phyloP scores from a whole-genome alignment of 2,113 vertebrate species.

The Piprites chloris region DNA sequence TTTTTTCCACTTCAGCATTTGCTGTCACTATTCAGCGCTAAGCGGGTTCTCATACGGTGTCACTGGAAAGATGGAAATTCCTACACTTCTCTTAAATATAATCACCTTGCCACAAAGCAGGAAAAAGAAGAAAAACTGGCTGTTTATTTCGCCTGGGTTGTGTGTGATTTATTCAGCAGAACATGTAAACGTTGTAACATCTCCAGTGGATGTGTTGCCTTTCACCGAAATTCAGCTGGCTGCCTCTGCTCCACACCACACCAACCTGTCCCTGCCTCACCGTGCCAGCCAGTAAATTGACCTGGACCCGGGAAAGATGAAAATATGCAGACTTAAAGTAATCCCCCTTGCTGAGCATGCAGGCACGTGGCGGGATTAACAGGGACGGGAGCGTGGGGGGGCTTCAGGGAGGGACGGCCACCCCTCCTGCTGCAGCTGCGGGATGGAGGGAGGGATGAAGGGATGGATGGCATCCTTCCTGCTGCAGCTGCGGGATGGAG shows the following conservation, averaged over 20 bases:
- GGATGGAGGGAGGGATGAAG: background rate
- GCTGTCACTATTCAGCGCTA: conserved; percentile 52
- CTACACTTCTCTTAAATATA: conserved; percentile 30
- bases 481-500: no score
- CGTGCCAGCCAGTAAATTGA: background rate
- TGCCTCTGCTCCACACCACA: background rate
- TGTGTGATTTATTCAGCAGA: background rate
- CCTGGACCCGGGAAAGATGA: conserved; percentile 19
- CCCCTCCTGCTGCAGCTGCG: background rate
- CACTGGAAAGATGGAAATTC: conserved; percentile 53
- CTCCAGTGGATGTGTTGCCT: background rate
- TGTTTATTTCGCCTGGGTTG: conserved; percentile 21
- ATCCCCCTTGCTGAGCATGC: conserved; percentile 48
- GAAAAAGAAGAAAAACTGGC: background rate
- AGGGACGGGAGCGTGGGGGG: background rate
- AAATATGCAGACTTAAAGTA: conserved; percentile 60
- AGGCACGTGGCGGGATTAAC: conserved; percentile 16
- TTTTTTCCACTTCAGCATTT: conserved; percentile 66
- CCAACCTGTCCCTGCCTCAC: background rate
- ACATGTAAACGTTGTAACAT: background rate
- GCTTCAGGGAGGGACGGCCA: background rate
- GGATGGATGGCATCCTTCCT: background rate
- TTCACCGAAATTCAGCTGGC: background rate
- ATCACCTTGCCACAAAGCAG: conserved; percentile 39
- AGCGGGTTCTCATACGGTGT: conserved; percentile 43